Conservation (phyloP, 2,888 invertebrate genomes). For the Apodemia hepburni region DNA sequence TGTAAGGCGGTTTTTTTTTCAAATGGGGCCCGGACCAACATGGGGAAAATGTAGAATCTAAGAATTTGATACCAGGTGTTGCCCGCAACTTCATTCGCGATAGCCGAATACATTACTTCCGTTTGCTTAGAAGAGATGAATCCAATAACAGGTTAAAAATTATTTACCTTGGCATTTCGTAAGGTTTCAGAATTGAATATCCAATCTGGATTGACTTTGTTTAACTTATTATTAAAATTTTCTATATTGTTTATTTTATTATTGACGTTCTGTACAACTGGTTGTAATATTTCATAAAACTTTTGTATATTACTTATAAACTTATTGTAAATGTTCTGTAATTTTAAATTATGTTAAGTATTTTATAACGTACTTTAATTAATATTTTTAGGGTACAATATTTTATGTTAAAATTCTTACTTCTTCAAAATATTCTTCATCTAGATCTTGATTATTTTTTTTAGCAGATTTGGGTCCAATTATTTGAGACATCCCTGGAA, state of each 20-base stretch:
- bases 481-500: slow-evolving; percentile 73
- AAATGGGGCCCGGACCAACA: too few species aligned
- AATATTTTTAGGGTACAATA: not conserved
- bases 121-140: too few species aligned
- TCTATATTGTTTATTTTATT: slow-evolving; percentile 45
- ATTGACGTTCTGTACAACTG: slow-evolving; percentile 45
- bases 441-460: slow-evolving; percentile 37
- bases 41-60: too few species aligned
- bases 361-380: not conserved
- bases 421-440: slow-evolving; percentile 53
- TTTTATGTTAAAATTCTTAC: slow-evolving; percentile 40
- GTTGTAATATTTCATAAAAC: slow-evolving; percentile 63
- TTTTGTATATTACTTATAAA: slow-evolving; percentile 70
- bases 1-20: too few species aligned
- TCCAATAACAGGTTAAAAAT: too few species aligned
- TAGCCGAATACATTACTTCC: too few species aligned
- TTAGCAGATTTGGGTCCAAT: slow-evolving; percentile 53
- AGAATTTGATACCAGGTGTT: too few species aligned
- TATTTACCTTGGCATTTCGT: slow-evolving; percentile 48
- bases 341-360: slow-evolving; percentile 23
- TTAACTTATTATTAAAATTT: slow-evolving; percentile 47
- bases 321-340: slow-evolving; percentile 57
- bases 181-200: slow-evolving; percentile 52
- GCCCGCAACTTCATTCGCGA: too few species aligned
- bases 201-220: slow-evolving; percentile 48